phyloP scores from a whole-genome alignment of 1,140 invertebrate species.

The Metopolophium dirhodum region DNA sequence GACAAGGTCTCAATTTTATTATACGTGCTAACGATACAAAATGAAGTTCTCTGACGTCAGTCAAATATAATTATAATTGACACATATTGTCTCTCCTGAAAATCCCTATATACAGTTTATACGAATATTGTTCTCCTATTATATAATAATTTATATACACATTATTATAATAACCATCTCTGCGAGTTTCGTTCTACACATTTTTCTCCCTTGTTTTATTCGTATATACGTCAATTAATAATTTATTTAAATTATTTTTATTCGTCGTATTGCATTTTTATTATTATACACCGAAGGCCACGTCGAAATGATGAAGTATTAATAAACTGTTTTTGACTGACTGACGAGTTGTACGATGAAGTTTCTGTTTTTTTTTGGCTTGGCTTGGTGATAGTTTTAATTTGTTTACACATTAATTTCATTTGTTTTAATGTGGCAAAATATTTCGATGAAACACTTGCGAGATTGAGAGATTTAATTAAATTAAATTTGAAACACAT shows the following conservation, averaged over 20 bases:
- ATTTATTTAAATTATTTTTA: conserved; percentile 24
- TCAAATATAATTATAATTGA: conserved; percentile 41
- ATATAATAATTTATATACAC: background rate
- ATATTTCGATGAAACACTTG: background rate
- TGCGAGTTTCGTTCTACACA: background rate
- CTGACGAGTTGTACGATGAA: background rate
- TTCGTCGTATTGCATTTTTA: background rate
- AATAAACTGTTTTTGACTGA: conserved; percentile 15
- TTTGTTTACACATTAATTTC: background rate
- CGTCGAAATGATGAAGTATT: background rate
- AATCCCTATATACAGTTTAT: background rate
- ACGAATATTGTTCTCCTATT: background rate
- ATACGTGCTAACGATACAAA: conserved; percentile 4
- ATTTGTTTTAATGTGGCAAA: background rate
- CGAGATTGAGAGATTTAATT: background rate
- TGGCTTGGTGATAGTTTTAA: background rate
- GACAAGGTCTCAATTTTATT: conserved; percentile 42
- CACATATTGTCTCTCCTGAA: conserved; percentile 5
- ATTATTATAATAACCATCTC: background rate
- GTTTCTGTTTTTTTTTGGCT: background rate
- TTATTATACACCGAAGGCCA: conserved; percentile 6
- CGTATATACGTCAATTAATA: background rate
- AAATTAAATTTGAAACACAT: background rate
- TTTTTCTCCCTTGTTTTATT: background rate
- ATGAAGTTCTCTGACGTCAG: conserved; percentile 22